Conservation (phyloP, 2,797 vertebrate genomes). For the Mallotus villosus region DNA sequence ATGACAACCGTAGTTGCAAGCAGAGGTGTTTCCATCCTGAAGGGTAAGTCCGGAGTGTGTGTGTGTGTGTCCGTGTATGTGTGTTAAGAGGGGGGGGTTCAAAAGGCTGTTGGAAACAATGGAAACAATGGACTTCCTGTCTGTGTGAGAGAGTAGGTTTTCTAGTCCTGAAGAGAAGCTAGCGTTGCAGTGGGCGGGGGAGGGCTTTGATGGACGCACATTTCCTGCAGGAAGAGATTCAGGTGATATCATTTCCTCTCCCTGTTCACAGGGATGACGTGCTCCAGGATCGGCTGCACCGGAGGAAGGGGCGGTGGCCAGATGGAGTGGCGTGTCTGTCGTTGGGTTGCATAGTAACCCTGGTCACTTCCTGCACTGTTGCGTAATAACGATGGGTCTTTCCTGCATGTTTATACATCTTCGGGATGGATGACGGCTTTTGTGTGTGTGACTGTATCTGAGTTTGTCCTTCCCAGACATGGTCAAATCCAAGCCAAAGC, state of each 20-base stretch:
- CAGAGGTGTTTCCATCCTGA: not conserved
- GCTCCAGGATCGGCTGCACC: slow-evolving; percentile 15
- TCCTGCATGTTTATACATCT: not conserved
- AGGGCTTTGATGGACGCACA: slow-evolving; percentile 24
- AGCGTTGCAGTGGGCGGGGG: slow-evolving; percentile 25
- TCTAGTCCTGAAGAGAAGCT: slow-evolving; percentile 32
- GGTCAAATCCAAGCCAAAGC: not conserved
- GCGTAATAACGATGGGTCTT: not conserved
- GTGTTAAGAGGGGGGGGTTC: not conserved
- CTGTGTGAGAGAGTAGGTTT: slow-evolving; percentile 17
- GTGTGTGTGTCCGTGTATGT: too few species aligned
- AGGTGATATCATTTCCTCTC: slow-evolving; percentile 68
- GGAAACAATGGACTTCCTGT: slow-evolving; percentile 57
- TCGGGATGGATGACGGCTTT: not conserved
- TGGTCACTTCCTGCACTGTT: slow-evolving; percentile 4
- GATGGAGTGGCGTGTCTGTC: slow-evolving; percentile 19
- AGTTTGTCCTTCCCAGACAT: not conserved
- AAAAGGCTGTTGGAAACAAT: slow-evolving; percentile 45
- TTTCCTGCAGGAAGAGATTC: slow-evolving; percentile 51
- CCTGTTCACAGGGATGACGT: slow-evolving; percentile 30
- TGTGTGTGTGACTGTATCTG: not conserved
- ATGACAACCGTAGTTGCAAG: not conserved
- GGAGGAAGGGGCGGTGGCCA: slow-evolving; percentile 14
- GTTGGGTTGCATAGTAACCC: slow-evolving; percentile 13
- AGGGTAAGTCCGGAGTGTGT: not conserved